Conservation (phyloP, 2,888 invertebrate genomes). For the Drosophila paramelanica region DNA sequence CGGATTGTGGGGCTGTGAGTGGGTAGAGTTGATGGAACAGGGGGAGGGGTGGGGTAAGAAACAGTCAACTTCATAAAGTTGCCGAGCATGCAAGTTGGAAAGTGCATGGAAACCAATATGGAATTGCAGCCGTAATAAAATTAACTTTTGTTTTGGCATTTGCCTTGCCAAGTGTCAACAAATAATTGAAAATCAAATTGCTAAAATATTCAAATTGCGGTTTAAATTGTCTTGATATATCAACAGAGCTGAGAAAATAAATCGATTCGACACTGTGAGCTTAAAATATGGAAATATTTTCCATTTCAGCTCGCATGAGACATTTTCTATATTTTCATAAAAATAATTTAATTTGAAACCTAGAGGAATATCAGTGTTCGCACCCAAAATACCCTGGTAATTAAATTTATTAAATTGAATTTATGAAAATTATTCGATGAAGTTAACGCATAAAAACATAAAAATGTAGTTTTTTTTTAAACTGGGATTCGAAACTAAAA, state of each 20-base stretch:
- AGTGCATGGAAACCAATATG: slow-evolving; percentile 64
- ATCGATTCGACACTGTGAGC: neutral
- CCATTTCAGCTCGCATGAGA: neutral
- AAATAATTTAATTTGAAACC: neutral
- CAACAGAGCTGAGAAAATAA: neutral
- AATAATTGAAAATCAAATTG: slow-evolving; percentile 62
- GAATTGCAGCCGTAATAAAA: slow-evolving; percentile 58
- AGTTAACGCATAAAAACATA: too few species aligned
- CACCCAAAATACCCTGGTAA: neutral
- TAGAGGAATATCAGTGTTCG: neutral
- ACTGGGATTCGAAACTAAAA: too few species aligned
- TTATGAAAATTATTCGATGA: too few species aligned
- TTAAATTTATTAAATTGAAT: neutral
- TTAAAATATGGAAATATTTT: neutral
- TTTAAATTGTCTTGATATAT: slow-evolving; percentile 5
- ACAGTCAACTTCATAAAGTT: slow-evolving; percentile 15
- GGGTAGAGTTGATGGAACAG: neutral
- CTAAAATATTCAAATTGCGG: slow-evolving; percentile 41
- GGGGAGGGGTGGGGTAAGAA: neutral
- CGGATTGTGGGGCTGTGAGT: slow-evolving; percentile 1
- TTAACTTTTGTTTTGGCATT: slow-evolving; percentile 58
- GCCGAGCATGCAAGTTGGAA: slow-evolving; percentile 49
- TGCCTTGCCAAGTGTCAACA: slow-evolving; percentile 54
- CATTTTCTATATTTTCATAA: neutral
- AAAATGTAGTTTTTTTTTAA: too few species aligned